Evolutionary conservation across 2,888 invertebrate species (phyloP), one percentile per base, ranked within the genome.

Genomic region (Thymelicus sylvestris): DNA sequence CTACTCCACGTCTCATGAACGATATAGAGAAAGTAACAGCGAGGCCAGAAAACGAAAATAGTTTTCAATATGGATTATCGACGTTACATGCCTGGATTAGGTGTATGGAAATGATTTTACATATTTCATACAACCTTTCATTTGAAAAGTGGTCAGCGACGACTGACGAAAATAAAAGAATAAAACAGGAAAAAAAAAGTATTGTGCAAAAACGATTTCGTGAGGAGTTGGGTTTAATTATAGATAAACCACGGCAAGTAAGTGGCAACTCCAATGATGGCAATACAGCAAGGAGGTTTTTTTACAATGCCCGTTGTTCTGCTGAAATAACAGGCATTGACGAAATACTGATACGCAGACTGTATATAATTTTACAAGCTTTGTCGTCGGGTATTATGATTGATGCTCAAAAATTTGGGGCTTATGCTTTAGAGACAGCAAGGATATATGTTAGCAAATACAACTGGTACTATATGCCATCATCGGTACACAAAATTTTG

Each of bases 1-100:
- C 77, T 47, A 76, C 60, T 59, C 77, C 76, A 55, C 38, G 70
- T 2, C 66, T 74, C 66, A 78, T 77, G 75, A 78, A 77, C 66
- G 67, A 76, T 69, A 64, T 76, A 8, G 47, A 24, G 4, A 66
- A 72, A 68, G 72, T 75, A n/a, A n/a, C 12, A 24, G 24, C 72
- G 7, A 73, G 63, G 62, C 70, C 69, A 38, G 72, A 61, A 67
- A 70, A 74, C 52, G 67, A 76, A 73, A 60, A 72, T 69, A 39
- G 71, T 13, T 77, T 57, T 71, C 68, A 74, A 67, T 76, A 74
- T 59, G 71, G 76, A 59, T 55, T 74, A 6, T 74, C 47, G 13
- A 73, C 74, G 39, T 67, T 75, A 67, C 75, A 76, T 66, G 73
- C 69, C 13, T 73, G 73, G 71, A 75, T 75, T 60, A 41, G 68